phyloP scores from a whole-genome alignment of 2,888 invertebrate genomes.

The Patella pellucida region DNA sequence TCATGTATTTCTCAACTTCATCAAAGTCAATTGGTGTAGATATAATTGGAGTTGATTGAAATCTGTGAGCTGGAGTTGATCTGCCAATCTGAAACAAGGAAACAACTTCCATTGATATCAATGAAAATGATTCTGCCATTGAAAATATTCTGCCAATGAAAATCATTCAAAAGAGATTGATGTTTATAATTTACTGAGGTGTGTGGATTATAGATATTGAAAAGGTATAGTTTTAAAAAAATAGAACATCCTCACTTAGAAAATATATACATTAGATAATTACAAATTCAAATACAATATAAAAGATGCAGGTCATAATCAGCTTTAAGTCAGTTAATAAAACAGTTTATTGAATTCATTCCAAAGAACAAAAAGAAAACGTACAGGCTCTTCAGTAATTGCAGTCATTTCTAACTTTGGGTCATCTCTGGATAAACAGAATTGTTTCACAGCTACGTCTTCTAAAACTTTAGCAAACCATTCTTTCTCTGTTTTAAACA shows the following conservation, averaged over 20 bases:
- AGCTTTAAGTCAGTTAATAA: no score
- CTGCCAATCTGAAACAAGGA: not conserved
- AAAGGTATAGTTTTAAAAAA: no score
- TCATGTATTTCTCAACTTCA: not conserved
- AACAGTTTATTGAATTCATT: no score
- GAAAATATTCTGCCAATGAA: not conserved
- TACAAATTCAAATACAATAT: no score
- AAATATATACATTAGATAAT: no score
- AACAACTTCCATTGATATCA: not conserved
- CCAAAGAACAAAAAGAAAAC: not conserved
- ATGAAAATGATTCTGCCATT: not conserved
- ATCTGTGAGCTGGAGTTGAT: not conserved
- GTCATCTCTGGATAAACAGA: conserved; percentile 60
- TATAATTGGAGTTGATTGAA: not conserved
- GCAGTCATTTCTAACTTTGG: conserved; percentile 54
- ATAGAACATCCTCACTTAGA: no score
- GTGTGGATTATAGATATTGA: no score
- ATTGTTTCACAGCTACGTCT: conserved; percentile 58
- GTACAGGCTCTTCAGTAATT: conserved; percentile 51
- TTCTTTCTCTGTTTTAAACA: conserved; percentile 44
- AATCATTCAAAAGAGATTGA: no score
- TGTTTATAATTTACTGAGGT: no score
- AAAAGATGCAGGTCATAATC: no score
- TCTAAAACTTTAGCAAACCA: conserved; percentile 61
- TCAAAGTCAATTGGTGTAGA: not conserved